Evolutionary conservation across 2,113 vertebrate species (phyloP).

Genomic region (Cygnus atratus): DNA sequence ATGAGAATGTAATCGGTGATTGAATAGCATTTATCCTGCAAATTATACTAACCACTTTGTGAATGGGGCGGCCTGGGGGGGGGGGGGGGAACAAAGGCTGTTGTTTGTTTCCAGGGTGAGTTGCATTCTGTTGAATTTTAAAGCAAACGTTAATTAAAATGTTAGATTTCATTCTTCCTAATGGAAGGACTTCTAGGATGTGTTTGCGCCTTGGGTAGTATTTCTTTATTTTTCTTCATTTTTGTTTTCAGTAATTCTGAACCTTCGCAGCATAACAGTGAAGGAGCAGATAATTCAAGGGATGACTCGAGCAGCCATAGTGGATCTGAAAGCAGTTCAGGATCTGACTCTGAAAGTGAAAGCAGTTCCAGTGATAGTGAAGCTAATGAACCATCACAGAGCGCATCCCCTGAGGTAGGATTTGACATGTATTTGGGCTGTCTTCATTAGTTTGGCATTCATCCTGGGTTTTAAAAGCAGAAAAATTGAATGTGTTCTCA

Average conservation of each 20-base stretch:
- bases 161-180: neutral
- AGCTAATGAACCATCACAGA: constrained; percentile 90
- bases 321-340: constrained; percentile 97
- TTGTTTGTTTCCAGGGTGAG: neutral
- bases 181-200: neutral
- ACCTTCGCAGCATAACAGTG: constrained; percentile 88
- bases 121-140: neutral
- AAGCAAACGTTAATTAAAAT: neutral
- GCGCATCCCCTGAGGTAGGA: constrained; percentile 90
- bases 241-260: constrained; percentile 78
- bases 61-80: neutral
- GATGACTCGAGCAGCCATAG: constrained; percentile 98
- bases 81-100: accelerated
- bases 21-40: neutral
- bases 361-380: constrained; percentile 98
- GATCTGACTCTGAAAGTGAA: constrained; percentile 97
- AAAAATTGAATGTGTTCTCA: neutral
- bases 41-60: neutral
- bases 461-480: neutral
- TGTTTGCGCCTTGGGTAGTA: neutral
- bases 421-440: neutral
- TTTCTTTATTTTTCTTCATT: neutral
- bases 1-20: neutral
- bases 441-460: neutral
- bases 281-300: constrained; percentile 89